Evolutionary conservation across 1,140 invertebrate species (phyloP).

Genomic region (Hycleus phaleratus): DNA sequence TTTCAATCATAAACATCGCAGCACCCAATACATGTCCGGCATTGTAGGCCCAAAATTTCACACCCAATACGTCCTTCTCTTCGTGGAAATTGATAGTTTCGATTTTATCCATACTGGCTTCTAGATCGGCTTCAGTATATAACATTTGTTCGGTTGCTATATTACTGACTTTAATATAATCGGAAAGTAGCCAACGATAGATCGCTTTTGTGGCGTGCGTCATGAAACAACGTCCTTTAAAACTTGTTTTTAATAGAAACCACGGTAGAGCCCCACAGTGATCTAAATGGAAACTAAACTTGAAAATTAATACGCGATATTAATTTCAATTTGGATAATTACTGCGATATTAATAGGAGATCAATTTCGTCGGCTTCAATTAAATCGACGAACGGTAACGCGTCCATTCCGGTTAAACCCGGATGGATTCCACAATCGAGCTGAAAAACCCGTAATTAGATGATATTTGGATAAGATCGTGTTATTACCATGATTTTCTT

Average conservation of each 20-base stretch:
- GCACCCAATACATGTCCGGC: conserved; percentile 98
- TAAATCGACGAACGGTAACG: conserved; percentile 94
- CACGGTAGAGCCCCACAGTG: conserved; percentile 97
- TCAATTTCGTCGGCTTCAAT: conserved; percentile 98
- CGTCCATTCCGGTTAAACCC: conserved; percentile 93
- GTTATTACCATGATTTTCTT: conserved; percentile 90
- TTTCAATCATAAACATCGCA: conserved; percentile 99
- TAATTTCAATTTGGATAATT: conserved; percentile 40
- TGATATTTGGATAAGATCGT: conserved; percentile 8
- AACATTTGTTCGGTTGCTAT: conserved; percentile 97
- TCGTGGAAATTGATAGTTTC: conserved; percentile 98
- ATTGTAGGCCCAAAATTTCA: conserved; percentile 98
- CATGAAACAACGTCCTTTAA: conserved; percentile 98
- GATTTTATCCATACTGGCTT: conserved; percentile 97
- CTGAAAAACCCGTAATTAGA: conserved; percentile 42
- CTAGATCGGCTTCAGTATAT: conserved; percentile 94
- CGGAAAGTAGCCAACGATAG: conserved; percentile 95
- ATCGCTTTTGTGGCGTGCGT: conserved; percentile 99
- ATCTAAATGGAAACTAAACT: conserved; percentile 87
- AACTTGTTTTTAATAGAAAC: conserved; percentile 96
- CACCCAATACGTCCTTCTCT: conserved; percentile 94
- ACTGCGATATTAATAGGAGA: conserved; percentile 93
- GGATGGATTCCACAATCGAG: conserved; percentile 99
- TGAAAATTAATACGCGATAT: conserved; percentile 25
- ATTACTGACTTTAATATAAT: conserved; percentile 99